Conservation (phyloP, 2,888 invertebrate species). For the Stratiomys singularior region DNA sequence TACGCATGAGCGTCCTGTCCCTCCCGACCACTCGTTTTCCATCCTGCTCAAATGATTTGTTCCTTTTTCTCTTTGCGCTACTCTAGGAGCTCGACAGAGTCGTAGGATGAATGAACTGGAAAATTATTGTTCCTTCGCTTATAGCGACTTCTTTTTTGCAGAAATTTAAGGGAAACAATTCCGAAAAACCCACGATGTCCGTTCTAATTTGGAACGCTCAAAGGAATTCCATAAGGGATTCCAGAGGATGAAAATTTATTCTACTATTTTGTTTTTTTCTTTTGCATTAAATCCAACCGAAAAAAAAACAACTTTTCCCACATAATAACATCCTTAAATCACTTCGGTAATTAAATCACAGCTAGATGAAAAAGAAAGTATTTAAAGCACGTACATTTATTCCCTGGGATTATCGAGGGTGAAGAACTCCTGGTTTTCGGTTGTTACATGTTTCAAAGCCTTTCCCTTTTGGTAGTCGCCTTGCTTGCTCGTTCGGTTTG, state of each 20-base stretch:
- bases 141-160: background rate
- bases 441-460: conserved; percentile 18
- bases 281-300: no score
- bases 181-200: background rate
- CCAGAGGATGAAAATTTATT: no score
- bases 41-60: conserved; percentile 27
- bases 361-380: background rate
- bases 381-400: conserved; percentile 25
- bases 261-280: no score
- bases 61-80: conserved; percentile 34
- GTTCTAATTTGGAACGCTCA: background rate
- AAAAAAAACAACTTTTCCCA: no score
- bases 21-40: conserved; percentile 4
- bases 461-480: background rate
- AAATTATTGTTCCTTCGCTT: conserved; percentile 12
- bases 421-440: conserved; percentile 22
- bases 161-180: background rate
- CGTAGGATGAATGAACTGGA: conserved; percentile 36
- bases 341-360: background rate
- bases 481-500: background rate
- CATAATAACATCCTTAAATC: background rate
- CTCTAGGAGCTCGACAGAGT: conserved; percentile 36
- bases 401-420: conserved; percentile 28
- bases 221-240: no score
- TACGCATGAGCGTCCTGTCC: conserved; percentile 49